Evolutionary conservation across 2,888 invertebrate species (phyloP), one percentile per base, ranked within the genome.

Genomic region (Aricia artaxerxes): DNA sequence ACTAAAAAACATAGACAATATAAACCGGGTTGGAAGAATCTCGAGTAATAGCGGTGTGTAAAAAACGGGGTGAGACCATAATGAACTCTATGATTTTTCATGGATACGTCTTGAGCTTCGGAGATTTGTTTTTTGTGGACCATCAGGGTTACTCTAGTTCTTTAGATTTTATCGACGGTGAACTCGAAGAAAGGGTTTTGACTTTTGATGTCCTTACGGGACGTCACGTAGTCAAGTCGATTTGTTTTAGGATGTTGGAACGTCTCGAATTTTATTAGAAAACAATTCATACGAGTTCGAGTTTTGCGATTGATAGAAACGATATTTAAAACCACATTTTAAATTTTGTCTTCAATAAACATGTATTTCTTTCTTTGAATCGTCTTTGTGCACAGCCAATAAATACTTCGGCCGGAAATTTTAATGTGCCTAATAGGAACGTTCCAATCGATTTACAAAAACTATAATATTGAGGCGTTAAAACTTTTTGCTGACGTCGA

Each of bases 11-110:
- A 78, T 72, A 72, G 78, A 78, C 78, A 53, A 78, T 78, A 31
- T 78, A 78, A 78, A 78, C 78, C 78, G 78, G 78, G 69, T 78
- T 31, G 49, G 69, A 78, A 78, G 78, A 78, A 78, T 78, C 72
- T 53, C 69, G 78, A 78, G 78, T 78, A 78, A 78, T 78, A 72
- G 78, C 35, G 31, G 72, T 13, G 72, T 16, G 13, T 38, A 61
- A 53, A 78, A 78, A 78, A 78, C 49, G 78, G 78, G 69, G 69
- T 78, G 69, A 24, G 49, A 40, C 24, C n/a, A 49, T 53, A 78
- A 31, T 49, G 53, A 35, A 44, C 53, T 78, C 78, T 78, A 72
- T 78, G 53, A 78, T 78, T 53, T 78, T 76, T 35, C 76, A 76
- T 76, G 76, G 76, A 57, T 44, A 44, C 49, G 40, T 40, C 9